phyloP scores from a whole-genome alignment of 2,888 invertebrate species.

The Pharmacophagus antenor region DNA sequence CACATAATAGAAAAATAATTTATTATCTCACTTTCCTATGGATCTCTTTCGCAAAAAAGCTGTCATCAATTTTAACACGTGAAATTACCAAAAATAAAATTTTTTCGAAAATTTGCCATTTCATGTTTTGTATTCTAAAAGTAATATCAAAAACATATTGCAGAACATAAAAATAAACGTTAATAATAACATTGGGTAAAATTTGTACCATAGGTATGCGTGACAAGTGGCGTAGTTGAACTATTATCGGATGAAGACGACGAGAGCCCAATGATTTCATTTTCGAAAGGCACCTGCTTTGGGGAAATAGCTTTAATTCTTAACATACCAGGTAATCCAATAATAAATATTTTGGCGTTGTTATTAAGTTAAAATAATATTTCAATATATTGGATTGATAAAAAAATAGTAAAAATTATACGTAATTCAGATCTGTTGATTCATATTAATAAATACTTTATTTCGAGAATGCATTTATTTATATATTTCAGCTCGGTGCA shows the following conservation, averaged over 20 bases:
- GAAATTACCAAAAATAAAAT: not conserved
- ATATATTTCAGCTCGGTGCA: slow-evolving; percentile 71
- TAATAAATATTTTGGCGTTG: no score
- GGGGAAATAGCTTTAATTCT: slow-evolving; percentile 77
- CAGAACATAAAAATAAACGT: not conserved
- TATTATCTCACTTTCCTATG: no score
- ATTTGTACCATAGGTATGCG: slow-evolving; percentile 57
- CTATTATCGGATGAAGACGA: slow-evolving; percentile 77
- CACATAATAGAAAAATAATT: no score
- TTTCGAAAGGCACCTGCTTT: slow-evolving; percentile 74
- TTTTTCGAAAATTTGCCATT: not conserved
- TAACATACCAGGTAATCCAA: slow-evolving; percentile 74
- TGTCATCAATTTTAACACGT: no score
- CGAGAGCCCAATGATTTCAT: slow-evolving; percentile 77
- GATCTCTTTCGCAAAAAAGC: no score
- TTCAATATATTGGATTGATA: no score
- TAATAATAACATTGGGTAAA: slow-evolving; percentile 13
- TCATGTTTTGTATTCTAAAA: no score
- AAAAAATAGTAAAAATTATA: no score
- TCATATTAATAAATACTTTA: no score
- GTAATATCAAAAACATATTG: not conserved
- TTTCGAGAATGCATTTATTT: no score
- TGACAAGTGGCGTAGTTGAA: slow-evolving; percentile 73
- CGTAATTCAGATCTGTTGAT: no score
- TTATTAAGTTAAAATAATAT: no score